Evolutionary conservation across 1,140 invertebrate genomes (phyloP).

Genomic region (Apolygus lucorum): DNA sequence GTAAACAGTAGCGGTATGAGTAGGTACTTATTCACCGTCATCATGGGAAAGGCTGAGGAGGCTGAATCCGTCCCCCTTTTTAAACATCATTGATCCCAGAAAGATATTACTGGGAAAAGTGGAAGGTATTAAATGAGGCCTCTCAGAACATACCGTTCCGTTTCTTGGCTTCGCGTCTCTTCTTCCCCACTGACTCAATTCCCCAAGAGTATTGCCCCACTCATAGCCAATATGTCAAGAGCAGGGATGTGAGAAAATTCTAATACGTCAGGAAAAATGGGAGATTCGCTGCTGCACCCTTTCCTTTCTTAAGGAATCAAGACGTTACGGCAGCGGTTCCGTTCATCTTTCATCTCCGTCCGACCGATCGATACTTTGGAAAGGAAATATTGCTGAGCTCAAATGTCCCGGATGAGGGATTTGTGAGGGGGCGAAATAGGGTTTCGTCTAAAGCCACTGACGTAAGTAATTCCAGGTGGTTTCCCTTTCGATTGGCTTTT

Average conservation of each 20-base stretch:
- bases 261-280: not conserved
- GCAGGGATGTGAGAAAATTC: not conserved
- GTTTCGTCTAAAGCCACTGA: not conserved
- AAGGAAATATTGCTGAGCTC: not conserved
- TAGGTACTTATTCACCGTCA: no score
- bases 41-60: no score
- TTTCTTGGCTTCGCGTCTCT: no score
- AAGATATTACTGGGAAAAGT: no score
- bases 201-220: not conserved
- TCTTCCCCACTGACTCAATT: no score
- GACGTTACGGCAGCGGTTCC: not conserved
- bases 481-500: no score
- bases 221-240: not conserved
- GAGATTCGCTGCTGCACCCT: not conserved
- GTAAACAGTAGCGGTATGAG: no score
- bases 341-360: not conserved
- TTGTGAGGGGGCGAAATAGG: not conserved
- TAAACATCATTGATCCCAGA: no score
- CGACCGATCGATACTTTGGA: not conserved
- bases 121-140: no score
- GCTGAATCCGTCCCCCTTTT: no score
- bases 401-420: not conserved
- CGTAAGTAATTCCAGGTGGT: no score
- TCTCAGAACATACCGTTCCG: no score
- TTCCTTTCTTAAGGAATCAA: not conserved